Conservation (phyloP, 92 coral and sea anemone species). For the Epizoanthus scotinus region DNA sequence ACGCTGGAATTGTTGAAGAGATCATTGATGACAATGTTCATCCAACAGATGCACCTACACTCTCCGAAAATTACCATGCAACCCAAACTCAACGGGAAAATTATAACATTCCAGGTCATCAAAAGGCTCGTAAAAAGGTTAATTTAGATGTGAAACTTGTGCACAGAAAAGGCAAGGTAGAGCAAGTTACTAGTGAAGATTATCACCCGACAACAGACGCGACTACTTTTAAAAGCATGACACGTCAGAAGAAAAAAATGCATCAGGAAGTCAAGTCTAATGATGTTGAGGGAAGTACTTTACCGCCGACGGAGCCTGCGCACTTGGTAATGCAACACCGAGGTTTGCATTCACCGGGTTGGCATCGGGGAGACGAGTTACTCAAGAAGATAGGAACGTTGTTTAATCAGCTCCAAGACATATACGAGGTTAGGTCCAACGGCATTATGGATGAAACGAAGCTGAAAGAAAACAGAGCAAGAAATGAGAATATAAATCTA, state of each 20-base stretch:
- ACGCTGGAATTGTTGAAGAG: constrained; percentile 2
- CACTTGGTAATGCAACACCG: background rate
- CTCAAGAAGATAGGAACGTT: constrained; percentile 20
- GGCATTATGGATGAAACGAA: background rate
- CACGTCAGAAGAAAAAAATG: background rate
- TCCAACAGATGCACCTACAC: background rate
- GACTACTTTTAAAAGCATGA: background rate
- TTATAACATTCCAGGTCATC: background rate
- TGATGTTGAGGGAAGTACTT: background rate
- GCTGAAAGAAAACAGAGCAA: background rate
- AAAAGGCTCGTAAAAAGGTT: background rate
- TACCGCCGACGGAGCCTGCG: background rate
- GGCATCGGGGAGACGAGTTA: constrained; percentile 6
- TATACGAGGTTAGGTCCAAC: constrained; percentile 2
- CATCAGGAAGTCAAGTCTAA: background rate
- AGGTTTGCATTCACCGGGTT: background rate
- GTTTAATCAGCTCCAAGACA: constrained; percentile 32
- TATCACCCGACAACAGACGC: background rate
- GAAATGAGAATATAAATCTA: background rate
- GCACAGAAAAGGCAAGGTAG: background rate
- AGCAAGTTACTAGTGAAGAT: background rate
- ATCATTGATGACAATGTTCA: constrained; percentile 18
- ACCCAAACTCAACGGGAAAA: background rate
- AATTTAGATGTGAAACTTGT: background rate
- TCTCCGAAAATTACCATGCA: background rate